Conservation (phyloP, 2,888 invertebrate genomes). For the Netelia fuscicornis region DNA sequence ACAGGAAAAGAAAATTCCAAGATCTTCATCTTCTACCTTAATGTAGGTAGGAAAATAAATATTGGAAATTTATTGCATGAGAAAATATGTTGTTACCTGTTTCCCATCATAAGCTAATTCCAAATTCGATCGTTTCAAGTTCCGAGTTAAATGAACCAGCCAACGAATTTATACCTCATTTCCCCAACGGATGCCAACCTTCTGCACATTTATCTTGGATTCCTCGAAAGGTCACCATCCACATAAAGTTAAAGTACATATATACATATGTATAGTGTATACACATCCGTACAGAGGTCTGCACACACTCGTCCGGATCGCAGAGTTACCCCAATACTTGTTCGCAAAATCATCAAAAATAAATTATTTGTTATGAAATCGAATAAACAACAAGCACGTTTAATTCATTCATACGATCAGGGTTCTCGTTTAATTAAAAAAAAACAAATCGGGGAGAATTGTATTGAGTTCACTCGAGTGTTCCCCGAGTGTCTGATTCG, state of each 20-base stretch:
- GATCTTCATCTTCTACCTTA: no score
- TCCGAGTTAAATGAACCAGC: neutral
- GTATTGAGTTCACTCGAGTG: neutral
- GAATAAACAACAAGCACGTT: no score
- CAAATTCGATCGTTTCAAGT: slow-evolving; percentile 8
- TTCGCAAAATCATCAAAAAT: neutral
- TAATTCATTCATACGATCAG: no score
- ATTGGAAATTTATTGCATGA: neutral
- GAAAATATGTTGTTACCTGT: neutral
- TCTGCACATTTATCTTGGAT: slow-evolving; percentile 4
- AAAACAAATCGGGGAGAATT: neutral
- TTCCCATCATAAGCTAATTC: neutral
- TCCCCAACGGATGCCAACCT: slow-evolving; percentile 35
- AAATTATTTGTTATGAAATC: neutral
- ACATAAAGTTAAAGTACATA: neutral
- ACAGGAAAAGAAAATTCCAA: no score
- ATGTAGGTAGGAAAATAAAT: no score
- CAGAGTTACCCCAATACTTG: neutral
- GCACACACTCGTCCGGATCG: no score
- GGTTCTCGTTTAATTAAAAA: neutral
- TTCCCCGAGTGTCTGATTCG: neutral
- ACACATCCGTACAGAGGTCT: no score
- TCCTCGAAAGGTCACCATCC: slow-evolving; percentile 28
- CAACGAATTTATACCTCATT: slow-evolving; percentile 44
- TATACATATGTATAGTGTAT: no score